Evolutionary conservation across 2,113 vertebrate species (phyloP).

Genomic region (Nettapus auritus): DNA sequence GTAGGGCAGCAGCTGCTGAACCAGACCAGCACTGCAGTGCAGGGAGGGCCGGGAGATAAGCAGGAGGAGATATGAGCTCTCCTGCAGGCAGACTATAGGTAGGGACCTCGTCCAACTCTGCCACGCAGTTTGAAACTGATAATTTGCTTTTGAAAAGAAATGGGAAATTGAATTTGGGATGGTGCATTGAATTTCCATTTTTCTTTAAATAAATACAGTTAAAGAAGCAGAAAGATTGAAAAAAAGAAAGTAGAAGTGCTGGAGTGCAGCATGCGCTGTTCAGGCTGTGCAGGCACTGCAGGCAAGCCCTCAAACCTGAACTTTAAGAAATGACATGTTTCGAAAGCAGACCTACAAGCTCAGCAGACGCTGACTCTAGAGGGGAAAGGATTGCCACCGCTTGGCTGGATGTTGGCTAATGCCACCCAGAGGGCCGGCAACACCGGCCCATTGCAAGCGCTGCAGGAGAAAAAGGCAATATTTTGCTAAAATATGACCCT

Average conservation of each 20-base stretch:
- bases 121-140: neutral
- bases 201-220: neutral
- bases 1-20: neutral
- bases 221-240: neutral
- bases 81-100: neutral
- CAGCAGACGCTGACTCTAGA: neutral
- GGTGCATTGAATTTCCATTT: accelerated
- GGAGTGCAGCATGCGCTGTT: neutral
- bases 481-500: neutral
- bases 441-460: accelerated
- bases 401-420: neutral
- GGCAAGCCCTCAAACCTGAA: neutral
- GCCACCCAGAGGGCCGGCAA: neutral
- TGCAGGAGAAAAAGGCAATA: neutral
- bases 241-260: neutral
- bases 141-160: neutral
- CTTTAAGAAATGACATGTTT: conserved; percentile 9
- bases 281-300: neutral
- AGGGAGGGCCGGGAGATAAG: neutral
- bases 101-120: neutral
- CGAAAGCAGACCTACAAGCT: neutral
- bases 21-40: neutral
- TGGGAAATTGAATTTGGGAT: neutral
- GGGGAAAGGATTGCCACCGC: neutral
- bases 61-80: neutral